Evolutionary conservation across 1,140 invertebrate species (phyloP).

Genomic region (Caenorhabditis inopinata): DNA sequence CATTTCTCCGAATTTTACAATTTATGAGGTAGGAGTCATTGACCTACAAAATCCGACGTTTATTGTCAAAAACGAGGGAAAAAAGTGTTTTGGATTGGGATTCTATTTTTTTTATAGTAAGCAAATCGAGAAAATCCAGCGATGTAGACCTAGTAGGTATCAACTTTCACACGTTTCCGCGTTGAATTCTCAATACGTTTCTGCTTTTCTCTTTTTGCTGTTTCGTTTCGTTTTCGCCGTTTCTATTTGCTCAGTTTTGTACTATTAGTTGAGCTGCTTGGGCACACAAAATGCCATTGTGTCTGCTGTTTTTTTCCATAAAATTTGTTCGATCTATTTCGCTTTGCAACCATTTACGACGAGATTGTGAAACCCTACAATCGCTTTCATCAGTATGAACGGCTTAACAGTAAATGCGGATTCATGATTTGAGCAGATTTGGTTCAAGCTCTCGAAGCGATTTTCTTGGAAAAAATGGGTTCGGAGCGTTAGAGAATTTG

Average conservation of each 20-base stretch:
- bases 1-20: conserved; percentile 15
- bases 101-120: conserved; percentile 7
- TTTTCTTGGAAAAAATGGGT: too few species aligned
- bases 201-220: not conserved
- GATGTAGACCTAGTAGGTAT: not conserved
- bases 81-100: not conserved
- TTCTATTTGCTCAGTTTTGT: conserved; percentile 31
- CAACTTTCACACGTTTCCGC: conserved; percentile 30
- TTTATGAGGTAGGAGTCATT: conserved; percentile 31
- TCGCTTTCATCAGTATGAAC: too few species aligned
- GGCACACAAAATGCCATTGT: conserved; percentile 2
- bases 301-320: not conserved
- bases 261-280: conserved; percentile 32
- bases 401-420: too few species aligned
- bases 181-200: not conserved
- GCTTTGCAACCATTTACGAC: not conserved
- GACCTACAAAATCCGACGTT: conserved; percentile 9
- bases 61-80: not conserved
- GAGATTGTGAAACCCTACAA: not conserved
- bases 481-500: too few species aligned
- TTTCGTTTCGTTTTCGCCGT: conserved; percentile 1
- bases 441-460: too few species aligned
- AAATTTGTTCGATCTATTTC: not conserved
- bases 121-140: conserved; percentile 1
- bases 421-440: too few species aligned